These are phyloP conservation scores for Benthosema pterotum DNA, from an alignment of 2,797 vertebrate genomes.

Conservation along the genomic window DNA sequence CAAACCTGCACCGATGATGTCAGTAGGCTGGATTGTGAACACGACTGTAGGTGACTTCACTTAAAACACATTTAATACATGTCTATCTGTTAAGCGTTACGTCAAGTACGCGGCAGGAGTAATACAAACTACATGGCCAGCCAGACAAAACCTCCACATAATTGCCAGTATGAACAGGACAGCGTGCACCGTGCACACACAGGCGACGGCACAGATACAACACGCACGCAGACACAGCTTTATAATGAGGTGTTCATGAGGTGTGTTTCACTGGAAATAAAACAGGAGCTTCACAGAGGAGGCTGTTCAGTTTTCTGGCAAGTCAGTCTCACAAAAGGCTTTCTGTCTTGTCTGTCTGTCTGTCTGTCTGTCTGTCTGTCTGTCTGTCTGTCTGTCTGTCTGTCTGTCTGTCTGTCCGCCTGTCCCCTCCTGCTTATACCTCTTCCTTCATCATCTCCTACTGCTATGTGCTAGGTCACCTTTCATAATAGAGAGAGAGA, in stretches of 20 bases:
- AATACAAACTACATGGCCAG: too few species aligned
- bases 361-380: not conserved
- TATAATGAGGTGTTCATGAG: not conserved
- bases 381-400: not conserved
- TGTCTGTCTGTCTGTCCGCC: not conserved
- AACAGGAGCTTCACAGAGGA: not conserved
- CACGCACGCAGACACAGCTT: not conserved
- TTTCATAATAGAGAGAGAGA: too few species aligned
- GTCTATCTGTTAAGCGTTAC: too few species aligned
- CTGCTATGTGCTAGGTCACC: slow-evolving; percentile 13
- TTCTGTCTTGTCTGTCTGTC: not conserved
- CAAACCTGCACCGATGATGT: too few species aligned
- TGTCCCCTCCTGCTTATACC: not conserved
- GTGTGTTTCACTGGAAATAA: not conserved
- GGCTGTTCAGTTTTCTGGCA: not conserved
- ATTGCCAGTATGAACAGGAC: too few species aligned
- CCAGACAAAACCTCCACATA: too few species aligned
- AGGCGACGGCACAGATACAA: not conserved
- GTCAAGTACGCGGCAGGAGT: too few species aligned
- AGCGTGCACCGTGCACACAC: too few species aligned
- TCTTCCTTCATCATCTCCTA: slow-evolving; percentile 3
- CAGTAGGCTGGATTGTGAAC: too few species aligned
- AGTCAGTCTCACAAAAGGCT: slow-evolving; percentile 7
- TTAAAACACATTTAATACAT: too few species aligned
- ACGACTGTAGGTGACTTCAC: too few species aligned